Conservation (phyloP, 2,888 invertebrate species). For the Ophonus ardosiacus region DNA sequence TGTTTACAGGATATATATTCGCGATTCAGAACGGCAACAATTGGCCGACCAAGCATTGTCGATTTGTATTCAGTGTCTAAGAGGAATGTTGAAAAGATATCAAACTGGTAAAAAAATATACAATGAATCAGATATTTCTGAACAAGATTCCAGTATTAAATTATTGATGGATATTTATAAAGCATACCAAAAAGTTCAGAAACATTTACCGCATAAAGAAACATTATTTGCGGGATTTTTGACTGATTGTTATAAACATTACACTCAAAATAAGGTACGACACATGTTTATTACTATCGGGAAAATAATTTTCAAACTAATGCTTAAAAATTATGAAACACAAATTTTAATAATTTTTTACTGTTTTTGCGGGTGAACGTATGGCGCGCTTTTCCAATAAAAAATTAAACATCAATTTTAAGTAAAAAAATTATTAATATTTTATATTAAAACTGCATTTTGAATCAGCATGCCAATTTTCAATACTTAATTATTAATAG, state of each 20-base stretch:
- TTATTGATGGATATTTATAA: constrained; percentile 81
- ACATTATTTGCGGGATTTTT: constrained; percentile 81
- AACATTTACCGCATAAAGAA: constrained; percentile 80
- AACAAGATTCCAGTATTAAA: constrained; percentile 73
- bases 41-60: constrained; percentile 88
- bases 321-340: no score
- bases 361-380: no score
- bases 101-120: constrained; percentile 69
- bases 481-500: no score
- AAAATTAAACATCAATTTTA: no score
- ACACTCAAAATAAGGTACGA: constrained; percentile 78
- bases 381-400: no score
- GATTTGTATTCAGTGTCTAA: constrained; percentile 84
- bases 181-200: constrained; percentile 84
- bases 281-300: no score
- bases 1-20: constrained; percentile 84
- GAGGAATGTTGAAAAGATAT: constrained; percentile 79
- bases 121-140: constrained; percentile 60
- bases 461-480: no score
- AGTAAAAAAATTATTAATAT: no score
- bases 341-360: no score
- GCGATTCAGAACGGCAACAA: constrained; percentile 90
- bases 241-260: constrained; percentile 84
- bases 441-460: no score
- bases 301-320: no score